phyloP scores from a whole-genome alignment of 2,888 invertebrate species.

The Acleris emargana region DNA sequence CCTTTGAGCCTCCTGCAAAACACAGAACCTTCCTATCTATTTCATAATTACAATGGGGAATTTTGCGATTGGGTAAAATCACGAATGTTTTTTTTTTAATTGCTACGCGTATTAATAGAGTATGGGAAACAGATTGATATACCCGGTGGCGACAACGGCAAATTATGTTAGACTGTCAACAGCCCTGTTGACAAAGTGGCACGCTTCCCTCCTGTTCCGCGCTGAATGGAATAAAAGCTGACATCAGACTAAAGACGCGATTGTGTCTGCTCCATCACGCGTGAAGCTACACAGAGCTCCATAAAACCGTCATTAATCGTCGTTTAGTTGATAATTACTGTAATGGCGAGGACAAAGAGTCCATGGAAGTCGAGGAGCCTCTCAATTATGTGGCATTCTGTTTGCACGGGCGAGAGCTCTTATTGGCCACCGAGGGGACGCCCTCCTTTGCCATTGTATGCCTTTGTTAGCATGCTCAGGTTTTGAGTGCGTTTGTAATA shows the following conservation, averaged over 20 bases:
- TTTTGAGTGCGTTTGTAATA: conserved; percentile 1
- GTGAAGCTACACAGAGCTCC: conserved; percentile 55
- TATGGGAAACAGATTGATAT: no score
- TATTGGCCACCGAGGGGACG: conserved; percentile 65
- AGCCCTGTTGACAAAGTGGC: no score
- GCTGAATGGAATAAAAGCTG: conserved; percentile 19
- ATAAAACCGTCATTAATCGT: conserved; percentile 72
- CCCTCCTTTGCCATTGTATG: conserved; percentile 51
- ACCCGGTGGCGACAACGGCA: no score
- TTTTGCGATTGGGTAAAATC: no score
- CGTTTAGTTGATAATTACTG: conserved; percentile 75
- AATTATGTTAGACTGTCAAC: no score
- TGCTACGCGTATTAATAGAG: no score
- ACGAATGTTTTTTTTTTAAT: no score
- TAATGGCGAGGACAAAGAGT: conserved; percentile 72
- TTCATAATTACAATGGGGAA: no score
- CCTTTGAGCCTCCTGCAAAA: no score
- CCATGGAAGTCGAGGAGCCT: conserved; percentile 57
- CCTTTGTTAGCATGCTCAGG: conserved; percentile 27
- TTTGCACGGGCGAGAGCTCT: conserved; percentile 71
- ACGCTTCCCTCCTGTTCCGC: not conserved
- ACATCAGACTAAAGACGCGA: conserved; percentile 31
- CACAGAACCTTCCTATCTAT: no score
- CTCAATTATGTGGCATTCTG: conserved; percentile 78
- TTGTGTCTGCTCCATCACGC: conserved; percentile 52